Conservation (phyloP, 2,888 invertebrate species). For the Drosophila kuntzei region DNA sequence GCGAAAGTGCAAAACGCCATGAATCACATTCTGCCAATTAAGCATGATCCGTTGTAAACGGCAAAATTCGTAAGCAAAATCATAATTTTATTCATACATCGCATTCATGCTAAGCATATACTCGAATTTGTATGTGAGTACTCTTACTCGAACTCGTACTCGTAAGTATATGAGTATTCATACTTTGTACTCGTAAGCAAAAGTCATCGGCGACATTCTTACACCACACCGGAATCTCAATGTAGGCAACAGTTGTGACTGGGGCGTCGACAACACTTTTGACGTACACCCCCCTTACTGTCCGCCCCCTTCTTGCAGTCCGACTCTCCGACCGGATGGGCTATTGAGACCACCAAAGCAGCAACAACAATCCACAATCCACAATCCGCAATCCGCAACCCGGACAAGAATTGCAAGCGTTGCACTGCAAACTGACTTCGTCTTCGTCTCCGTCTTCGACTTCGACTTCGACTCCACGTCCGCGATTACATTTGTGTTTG, state of each 20-base stretch:
- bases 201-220: constrained; percentile 73
- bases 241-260: constrained; percentile 79
- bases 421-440: constrained; percentile 46
- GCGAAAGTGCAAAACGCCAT: constrained; percentile 77
- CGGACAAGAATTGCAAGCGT: constrained; percentile 62
- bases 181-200: constrained; percentile 37
- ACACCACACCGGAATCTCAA: constrained; percentile 79
- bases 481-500: constrained; percentile 70
- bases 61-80: constrained; percentile 63
- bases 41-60: constrained; percentile 77
- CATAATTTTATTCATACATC: constrained; percentile 57
- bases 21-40: constrained; percentile 81
- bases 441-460: background rate
- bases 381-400: constrained; percentile 27
- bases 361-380: constrained; percentile 52
- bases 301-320: background rate
- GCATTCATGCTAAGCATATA: constrained; percentile 5
- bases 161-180: constrained; percentile 4
- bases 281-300: constrained; percentile 3
- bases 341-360: constrained; percentile 80
- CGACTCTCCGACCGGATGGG: constrained; percentile 66
- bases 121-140: background rate
- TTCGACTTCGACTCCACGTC: constrained; percentile 13
- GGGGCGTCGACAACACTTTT: constrained; percentile 76
- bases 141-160: background rate